Evolutionary conservation across 2,113 vertebrate genomes (phyloP).

Genomic region (Tringa solitaria): DNA sequence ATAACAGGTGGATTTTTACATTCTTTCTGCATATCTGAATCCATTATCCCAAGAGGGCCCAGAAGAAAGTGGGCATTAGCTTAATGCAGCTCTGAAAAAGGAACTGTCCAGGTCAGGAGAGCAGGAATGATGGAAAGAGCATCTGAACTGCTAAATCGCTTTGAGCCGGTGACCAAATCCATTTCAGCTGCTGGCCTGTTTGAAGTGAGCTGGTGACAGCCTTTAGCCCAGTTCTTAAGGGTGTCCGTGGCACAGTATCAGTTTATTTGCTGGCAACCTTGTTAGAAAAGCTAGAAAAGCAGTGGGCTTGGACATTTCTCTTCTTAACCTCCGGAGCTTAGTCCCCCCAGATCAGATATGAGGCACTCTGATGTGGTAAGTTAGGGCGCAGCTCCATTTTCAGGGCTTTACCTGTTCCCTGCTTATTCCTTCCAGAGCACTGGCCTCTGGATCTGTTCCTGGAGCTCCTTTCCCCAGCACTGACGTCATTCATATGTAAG

Average conservation of each 20-base stretch:
- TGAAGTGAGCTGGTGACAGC: constrained; percentile 9
- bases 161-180: constrained; percentile 38
- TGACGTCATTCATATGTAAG: neutral
- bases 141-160: constrained; percentile 37
- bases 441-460: neutral
- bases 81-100: constrained; percentile 52
- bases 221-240: constrained; percentile 4
- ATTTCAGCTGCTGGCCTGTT: constrained; percentile 41
- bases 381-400: neutral
- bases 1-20: constrained; percentile 54
- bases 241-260: neutral
- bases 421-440: neutral
- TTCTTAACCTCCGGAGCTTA: neutral
- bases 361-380: neutral
- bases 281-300: neutral
- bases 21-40: constrained; percentile 63
- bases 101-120: constrained; percentile 20
- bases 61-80: constrained; percentile 55
- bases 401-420: neutral
- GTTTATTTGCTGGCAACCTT: neutral
- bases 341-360: neutral
- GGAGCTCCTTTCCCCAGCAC: constrained; percentile 2
- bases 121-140: neutral
- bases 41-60: constrained; percentile 36
- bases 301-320: neutral